Conservation (phyloP, 1,140 invertebrate species). For the Aculops lycopersici region DNA sequence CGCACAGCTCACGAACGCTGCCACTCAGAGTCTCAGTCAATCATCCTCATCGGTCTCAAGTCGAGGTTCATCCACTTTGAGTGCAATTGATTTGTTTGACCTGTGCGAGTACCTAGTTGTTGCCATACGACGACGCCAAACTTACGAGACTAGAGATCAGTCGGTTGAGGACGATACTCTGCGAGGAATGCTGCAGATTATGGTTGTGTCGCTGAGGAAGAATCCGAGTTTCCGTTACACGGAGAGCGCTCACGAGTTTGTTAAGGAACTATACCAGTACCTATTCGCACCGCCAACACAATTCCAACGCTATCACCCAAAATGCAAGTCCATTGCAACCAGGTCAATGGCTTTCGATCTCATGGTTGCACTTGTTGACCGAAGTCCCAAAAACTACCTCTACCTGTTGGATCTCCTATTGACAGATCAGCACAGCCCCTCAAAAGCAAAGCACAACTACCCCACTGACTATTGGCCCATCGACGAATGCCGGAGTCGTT, state of each 20-base stretch:
- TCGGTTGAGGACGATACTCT: slow-evolving; percentile 57
- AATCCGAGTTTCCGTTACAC: slow-evolving; percentile 49
- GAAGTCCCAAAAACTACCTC: slow-evolving; percentile 47
- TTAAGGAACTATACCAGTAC: slow-evolving; percentile 40
- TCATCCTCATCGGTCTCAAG: too few relatives aligned
- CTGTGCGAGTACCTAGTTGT: slow-evolving; percentile 37
- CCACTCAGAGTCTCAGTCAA: slow-evolving; percentile 11
- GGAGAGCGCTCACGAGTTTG: slow-evolving; percentile 25
- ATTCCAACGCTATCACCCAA: slow-evolving; percentile 40
- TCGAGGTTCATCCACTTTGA: too few relatives aligned
- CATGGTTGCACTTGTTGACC: slow-evolving; percentile 48
- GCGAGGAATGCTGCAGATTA: slow-evolving; percentile 49
- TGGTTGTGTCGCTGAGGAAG: slow-evolving; percentile 53
- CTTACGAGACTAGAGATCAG: slow-evolving; percentile 40
- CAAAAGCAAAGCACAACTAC: slow-evolving; percentile 35
- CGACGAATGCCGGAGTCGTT: slow-evolving; percentile 46
- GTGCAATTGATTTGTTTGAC: slow-evolving; percentile 29
- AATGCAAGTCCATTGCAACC: slow-evolving; percentile 60
- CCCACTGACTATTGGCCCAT: slow-evolving; percentile 91
- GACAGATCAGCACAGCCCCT: slow-evolving; percentile 45
- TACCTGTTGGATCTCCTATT: slow-evolving; percentile 45
- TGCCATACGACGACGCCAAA: slow-evolving; percentile 38
- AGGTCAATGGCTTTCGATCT: slow-evolving; percentile 61
- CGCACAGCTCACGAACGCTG: slow-evolving; percentile 31
- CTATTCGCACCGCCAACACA: slow-evolving; percentile 28